Percentiles rank a stretch among this genome's conserved stretches.
Evolutionary conservation across 1,140 invertebrate genomes (phyloP).

Genomic region (Contarinia nasturtii): DNA sequence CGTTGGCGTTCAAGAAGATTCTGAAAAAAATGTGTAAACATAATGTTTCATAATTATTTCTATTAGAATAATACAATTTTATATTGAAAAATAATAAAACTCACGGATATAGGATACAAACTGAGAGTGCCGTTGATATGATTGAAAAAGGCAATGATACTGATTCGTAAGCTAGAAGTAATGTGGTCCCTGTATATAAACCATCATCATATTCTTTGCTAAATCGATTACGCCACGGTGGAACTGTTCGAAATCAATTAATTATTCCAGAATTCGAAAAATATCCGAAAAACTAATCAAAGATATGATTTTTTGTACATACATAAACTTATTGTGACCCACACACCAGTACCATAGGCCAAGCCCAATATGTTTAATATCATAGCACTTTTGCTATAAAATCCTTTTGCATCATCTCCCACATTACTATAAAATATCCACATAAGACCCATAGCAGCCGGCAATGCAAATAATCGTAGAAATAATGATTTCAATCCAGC

Average conservation of each 20-base stretch:
- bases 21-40: conserved; percentile 6
- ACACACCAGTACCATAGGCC: conserved; percentile 59
- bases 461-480: conserved; percentile 50
- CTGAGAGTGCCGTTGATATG: conserved; percentile 39
- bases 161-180: conserved; percentile 59
- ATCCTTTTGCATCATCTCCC: conserved; percentile 48
- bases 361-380: conserved; percentile 61
- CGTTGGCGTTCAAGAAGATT: conserved; percentile 14
- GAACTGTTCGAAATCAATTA: conserved; percentile 33
- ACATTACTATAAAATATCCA: conserved; percentile 64
- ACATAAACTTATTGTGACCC: conserved; percentile 14
- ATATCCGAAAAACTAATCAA: too few relatives aligned
- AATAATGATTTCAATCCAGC: conserved; percentile 52
- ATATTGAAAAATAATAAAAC: conserved; percentile 17
- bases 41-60: conserved; percentile 1
- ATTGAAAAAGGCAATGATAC: conserved; percentile 65
- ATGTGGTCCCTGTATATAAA: conserved; percentile 64
- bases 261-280: neutral
- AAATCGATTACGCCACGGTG: conserved; percentile 66
- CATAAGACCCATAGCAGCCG: conserved; percentile 54
- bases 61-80: neutral
- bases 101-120: conserved; percentile 55
- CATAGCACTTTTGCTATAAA: conserved; percentile 56
- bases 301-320: conserved; percentile 6
- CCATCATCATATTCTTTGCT: conserved; percentile 79